Percentiles rank a stretch among this genome's conserved stretches.
These are phyloP conservation scores for Heterocephalus glaber DNA, from an alignment of 2,113 vertebrate species.

Conservation along the genomic window DNA sequence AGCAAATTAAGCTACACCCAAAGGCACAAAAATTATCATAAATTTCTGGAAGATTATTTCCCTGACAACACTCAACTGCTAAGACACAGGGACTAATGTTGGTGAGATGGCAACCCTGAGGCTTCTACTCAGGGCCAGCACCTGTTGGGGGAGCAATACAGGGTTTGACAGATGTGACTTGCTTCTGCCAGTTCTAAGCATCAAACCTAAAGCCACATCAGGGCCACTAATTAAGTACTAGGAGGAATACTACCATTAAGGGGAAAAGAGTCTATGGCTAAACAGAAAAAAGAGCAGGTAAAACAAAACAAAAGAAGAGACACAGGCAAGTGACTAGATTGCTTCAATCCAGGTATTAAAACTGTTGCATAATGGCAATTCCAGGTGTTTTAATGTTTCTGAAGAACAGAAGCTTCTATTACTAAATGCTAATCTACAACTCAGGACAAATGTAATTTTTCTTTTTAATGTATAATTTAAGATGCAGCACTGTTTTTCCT, in stretches of 20 bases:
- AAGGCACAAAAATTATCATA: slow-evolving; percentile 6
- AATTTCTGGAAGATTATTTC: slow-evolving; percentile 8
- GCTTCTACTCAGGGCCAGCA: neutral
- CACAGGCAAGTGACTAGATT: neutral
- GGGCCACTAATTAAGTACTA: neutral
- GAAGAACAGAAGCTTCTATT: slow-evolving; percentile 34
- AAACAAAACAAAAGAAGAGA: slow-evolving; percentile 39
- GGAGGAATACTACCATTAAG: neutral
- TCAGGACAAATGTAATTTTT: slow-evolving; percentile 9
- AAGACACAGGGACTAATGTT: neutral
- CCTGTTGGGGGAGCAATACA: neutral
- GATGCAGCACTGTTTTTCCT: neutral
- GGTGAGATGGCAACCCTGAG: neutral
- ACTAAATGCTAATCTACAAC: slow-evolving; percentile 30
- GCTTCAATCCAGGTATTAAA: neutral
- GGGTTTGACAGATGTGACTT: neutral
- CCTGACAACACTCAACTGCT: neutral
- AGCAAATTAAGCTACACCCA: slow-evolving; percentile 6
- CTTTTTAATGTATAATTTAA: neutral
- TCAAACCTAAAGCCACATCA: neutral
- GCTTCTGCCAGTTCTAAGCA: neutral
- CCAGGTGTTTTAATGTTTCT: neutral
- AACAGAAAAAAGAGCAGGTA: neutral
- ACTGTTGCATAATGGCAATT: neutral
- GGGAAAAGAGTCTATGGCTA: neutral